phyloP scores from a whole-genome alignment of 92 coral and sea anemone genomes.

The Paramuricea clavata region DNA sequence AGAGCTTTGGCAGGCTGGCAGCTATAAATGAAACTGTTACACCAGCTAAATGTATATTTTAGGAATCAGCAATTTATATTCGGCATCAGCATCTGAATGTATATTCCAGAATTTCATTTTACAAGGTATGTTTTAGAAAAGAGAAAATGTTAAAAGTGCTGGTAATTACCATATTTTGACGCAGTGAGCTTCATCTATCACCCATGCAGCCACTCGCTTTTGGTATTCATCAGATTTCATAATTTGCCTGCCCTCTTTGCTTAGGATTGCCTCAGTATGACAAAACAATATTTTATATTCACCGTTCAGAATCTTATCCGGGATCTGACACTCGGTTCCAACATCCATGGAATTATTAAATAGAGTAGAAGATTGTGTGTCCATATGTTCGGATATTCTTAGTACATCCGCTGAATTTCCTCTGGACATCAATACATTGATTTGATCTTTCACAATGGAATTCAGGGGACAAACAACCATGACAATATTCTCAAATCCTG shows the following conservation, averaged over 20 bases:
- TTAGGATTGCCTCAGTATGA: background rate
- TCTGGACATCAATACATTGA: background rate
- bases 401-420: background rate
- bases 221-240: background rate
- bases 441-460: constrained; percentile 12
- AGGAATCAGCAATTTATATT: too few species aligned
- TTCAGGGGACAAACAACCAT: background rate
- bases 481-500: background rate
- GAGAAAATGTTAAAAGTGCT: too few species aligned
- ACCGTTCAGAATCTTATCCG: background rate
- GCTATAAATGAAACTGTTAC: too few species aligned
- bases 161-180: constrained; percentile 54
- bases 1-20: too few species aligned
- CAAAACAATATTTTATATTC: background rate
- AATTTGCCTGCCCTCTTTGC: background rate
- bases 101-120: too few species aligned
- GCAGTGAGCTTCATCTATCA: constrained; percentile 67
- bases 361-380: background rate
- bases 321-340: background rate
- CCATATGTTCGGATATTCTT: background rate
- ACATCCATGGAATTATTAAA: background rate
- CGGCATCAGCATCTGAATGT: too few species aligned
- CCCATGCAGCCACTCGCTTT: constrained; percentile 59
- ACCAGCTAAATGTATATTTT: too few species aligned
- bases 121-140: too few species aligned